These are phyloP conservation scores for Spisula solida DNA, from an alignment of 2,888 invertebrate species.

Conservation along the genomic window DNA sequence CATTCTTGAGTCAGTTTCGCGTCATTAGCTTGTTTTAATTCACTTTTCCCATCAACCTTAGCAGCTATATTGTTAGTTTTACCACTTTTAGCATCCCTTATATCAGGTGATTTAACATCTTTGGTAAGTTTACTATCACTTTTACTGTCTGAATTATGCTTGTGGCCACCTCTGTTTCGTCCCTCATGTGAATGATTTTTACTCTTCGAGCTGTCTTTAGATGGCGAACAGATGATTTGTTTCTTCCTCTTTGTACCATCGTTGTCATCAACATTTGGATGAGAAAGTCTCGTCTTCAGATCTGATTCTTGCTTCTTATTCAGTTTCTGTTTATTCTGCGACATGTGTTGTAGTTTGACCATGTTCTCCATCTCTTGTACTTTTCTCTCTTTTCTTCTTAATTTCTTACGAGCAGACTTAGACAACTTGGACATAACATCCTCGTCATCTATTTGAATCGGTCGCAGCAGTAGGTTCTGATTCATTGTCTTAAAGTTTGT, in stretches of 20 bases:
- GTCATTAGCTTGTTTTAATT: background rate
- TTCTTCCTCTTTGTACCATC: constrained; percentile 7
- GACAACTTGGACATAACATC: constrained; percentile 43
- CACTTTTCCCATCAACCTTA: background rate
- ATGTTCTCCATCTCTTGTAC: constrained; percentile 40
- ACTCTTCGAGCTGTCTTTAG: background rate
- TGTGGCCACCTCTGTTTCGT: background rate
- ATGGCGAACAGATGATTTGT: constrained; percentile 20
- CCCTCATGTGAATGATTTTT: background rate
- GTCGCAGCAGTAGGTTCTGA: constrained; percentile 30
- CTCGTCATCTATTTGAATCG: constrained; percentile 50
- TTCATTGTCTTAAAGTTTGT: constrained; percentile 41
- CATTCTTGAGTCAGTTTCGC: background rate
- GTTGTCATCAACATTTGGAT: constrained; percentile 28
- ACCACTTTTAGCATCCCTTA: background rate
- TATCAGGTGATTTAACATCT: background rate
- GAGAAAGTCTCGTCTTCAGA: background rate
- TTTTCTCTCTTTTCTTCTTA: constrained; percentile 45
- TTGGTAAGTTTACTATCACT: background rate
- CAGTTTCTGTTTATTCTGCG: constrained; percentile 17
- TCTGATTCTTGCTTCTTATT: constrained; percentile 21
- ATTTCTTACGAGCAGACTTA: constrained; percentile 54
- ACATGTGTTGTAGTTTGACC: constrained; percentile 32
- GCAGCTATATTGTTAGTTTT: background rate
- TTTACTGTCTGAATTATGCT: background rate